Base-by-base conservation (phyloP, 2,888 invertebrate genomes). In the Drosophila paracracens region DNA sequence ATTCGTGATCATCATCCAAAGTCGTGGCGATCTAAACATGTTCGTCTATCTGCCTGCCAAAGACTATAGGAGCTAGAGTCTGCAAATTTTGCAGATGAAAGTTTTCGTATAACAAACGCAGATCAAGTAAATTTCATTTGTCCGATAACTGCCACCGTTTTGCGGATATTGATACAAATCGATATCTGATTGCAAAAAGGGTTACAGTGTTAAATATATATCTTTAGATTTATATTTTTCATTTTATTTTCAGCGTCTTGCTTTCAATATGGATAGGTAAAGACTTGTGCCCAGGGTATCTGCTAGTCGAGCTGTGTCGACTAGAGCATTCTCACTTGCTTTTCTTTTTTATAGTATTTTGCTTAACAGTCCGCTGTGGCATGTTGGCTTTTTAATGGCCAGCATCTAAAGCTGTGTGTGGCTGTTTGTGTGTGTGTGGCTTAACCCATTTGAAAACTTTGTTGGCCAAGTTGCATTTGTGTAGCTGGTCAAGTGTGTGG, bases 361-460 rank as follows among this genome's bases (percentile, higher is more conserved):
- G 51, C 50, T 69, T 81, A 79, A 81, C 62, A 77, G 82, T 69
- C 43, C 70, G 59, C 65, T 62, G 70, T 68, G 74, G 76, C 83
- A 76, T 72, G 87, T 77, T 81, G 78, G 78, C 69, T 71, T 83
- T 87, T 88, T 83, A 82, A 82, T 77, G 59, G 75, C 74, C 81
- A 88, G 81, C 77, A 67, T 77, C 82, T 80, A 83, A 83, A 77
- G 72, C 74, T 76, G 70, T 51, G 64, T 65, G 66, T 71, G 40
- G 46, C 10, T 70, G 56, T 69, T 54, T 25, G 38, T 21, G 56
- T 36, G 60, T 65, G 70, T 56, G 52, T 66, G 76, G 58, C 75
- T 62, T 52, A 70, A 46, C 36, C 72, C 38, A 69, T 71, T 70
- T 60, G 56, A 57, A 72, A 56, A 83, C 73, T 77, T 67, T 83